phyloP scores from a whole-genome alignment of 2,113 vertebrate genomes.

The Sebastes schlegelii region DNA sequence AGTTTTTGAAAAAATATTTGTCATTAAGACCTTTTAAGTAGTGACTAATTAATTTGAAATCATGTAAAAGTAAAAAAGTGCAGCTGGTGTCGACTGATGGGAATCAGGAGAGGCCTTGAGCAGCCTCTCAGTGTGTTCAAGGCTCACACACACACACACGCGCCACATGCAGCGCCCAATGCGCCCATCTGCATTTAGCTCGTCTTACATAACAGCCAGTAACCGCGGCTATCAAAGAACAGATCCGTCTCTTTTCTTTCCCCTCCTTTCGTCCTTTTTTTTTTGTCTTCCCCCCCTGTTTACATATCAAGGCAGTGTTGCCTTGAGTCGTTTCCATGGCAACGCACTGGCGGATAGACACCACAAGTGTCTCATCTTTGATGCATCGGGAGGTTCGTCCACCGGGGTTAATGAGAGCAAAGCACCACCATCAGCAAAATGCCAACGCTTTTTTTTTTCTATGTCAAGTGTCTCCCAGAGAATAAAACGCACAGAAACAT shows the following conservation, averaged over 20 bases:
- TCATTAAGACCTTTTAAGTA: too few species aligned
- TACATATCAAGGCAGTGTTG: constrained; percentile 53
- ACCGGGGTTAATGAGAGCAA: constrained; percentile 9
- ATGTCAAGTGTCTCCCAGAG: not conserved
- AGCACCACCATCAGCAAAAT: constrained; percentile 38
- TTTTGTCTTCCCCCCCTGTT: constrained; percentile 50
- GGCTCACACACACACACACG: constrained; percentile 2
- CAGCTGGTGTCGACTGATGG: not conserved
- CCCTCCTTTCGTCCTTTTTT: not conserved
- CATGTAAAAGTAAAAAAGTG: not conserved
- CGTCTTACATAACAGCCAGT: constrained; percentile 66
- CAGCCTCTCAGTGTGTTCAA: constrained; percentile 22
- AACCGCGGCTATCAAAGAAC: constrained; percentile 40
- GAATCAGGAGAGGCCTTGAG: constrained; percentile 3
- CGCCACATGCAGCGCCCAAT: constrained; percentile 10
- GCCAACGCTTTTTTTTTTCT: constrained; percentile 11
- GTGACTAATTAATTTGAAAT: constrained; percentile 4
- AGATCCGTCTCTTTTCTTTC: constrained; percentile 38
- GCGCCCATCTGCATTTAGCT: constrained; percentile 49
- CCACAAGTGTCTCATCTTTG: constrained; percentile 31
- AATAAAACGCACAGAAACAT: not conserved
- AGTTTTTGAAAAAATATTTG: too few species aligned
- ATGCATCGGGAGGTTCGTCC: constrained; percentile 33
- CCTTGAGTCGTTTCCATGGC: constrained; percentile 73
- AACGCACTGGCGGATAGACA: constrained; percentile 48